Evolutionary conservation across 2,113 vertebrate genomes (phyloP), one percentile per base, ranked within the genome.

Genomic region (Carassius carassius): DNA sequence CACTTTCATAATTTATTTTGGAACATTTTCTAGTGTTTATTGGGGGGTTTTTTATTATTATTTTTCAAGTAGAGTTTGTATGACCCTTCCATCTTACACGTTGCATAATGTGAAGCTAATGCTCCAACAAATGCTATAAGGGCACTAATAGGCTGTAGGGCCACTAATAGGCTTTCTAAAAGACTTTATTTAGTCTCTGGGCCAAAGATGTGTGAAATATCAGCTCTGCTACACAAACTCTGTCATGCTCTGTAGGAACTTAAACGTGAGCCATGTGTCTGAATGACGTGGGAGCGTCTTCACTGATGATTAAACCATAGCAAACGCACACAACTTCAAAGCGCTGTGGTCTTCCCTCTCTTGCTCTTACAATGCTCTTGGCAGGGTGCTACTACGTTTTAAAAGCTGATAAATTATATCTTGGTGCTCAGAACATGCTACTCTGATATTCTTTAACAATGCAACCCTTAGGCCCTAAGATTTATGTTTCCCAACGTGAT

Each of bases 381-480:
- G 72, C 44, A 7, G 10, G 11, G 56, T 56, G 54, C 83, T 67
- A 65, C 78, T 83, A 80, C 81, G 82, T 67, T 84, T 84, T 85
- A 88, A 91, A 77, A 91, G 86, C 63, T 86, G 87, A 90, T 90
- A 75, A 86, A 83, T 86, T 83, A 35, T 80, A 82, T 85, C 89
- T 81, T 44, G 83, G 80, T 78, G 77, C 12, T 78, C 78, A 83
- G 58, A 81, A 85, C 84, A 87, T 84, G 63, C 65, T n/a, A 21
- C 56, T 84, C 41, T 75, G 69, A 81, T 81, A 83, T 86, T 86
- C 83, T 41, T 37, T 73, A 67, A 49, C 47, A 21, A 73, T 37
- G 23, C 56, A 62, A 82, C 81, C 86, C 70, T 70, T 8, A 51
- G 88, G 86, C 82, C 35, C 60, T 23, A 49, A 49, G 63, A 86